Percentiles rank a stretch among this genome's conserved stretches.
Conservation (phyloP, 2,888 invertebrate genomes). For the Dynastes hyllus region DNA sequence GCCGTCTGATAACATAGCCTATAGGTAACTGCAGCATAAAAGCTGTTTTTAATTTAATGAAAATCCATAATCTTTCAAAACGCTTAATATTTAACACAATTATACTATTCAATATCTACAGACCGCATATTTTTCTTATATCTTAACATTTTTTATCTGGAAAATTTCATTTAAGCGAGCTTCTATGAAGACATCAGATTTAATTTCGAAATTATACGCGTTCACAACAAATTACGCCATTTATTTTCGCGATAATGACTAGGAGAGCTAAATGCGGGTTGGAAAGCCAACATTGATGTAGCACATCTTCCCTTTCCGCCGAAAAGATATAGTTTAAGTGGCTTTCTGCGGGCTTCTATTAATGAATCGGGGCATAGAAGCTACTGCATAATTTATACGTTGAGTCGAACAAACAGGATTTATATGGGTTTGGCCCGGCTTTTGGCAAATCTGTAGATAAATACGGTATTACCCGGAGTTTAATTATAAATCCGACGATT, state of each 20-base stretch:
- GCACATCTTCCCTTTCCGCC: constrained; percentile 28
- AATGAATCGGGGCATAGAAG: constrained; percentile 54
- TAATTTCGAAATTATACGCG: background rate
- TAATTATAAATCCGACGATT: constrained; percentile 56
- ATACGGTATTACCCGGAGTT: constrained; percentile 55
- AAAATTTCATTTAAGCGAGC: too few relatives aligned
- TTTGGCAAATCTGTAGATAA: constrained; percentile 57
- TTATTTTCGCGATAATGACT: constrained; percentile 8
- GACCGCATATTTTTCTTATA: too few relatives aligned
- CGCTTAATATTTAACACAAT: too few relatives aligned
- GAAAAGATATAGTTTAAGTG: constrained; percentile 47
- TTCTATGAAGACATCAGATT: background rate
- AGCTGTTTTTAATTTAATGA: too few relatives aligned
- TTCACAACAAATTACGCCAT: background rate
- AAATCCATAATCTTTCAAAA: too few relatives aligned
- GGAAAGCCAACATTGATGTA: constrained; percentile 11
- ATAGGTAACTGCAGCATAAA: too few relatives aligned
- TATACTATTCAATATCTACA: too few relatives aligned
- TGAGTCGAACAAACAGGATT: constrained; percentile 55
- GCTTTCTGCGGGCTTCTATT: constrained; percentile 48
- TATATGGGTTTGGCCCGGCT: constrained; percentile 55
- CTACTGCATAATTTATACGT: constrained; percentile 57
- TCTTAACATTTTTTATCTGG: too few relatives aligned
- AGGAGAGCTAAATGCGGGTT: constrained; percentile 13
- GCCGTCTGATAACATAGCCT: too few relatives aligned